Evolutionary conservation across 2,888 invertebrate genomes (phyloP).

Genomic region (Acrobasis repandana): DNA sequence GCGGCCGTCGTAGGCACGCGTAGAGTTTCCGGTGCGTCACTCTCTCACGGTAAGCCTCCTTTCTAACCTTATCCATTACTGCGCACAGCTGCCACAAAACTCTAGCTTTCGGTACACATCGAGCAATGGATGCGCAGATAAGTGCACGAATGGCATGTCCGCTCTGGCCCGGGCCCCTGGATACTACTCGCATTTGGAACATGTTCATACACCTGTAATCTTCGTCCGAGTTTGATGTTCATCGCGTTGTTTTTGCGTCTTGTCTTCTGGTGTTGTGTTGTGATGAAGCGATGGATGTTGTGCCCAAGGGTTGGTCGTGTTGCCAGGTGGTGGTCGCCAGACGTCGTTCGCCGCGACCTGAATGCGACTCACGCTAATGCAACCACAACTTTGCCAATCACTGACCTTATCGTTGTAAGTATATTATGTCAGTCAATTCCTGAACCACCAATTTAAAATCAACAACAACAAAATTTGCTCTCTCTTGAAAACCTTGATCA

Average conservation of each 20-base stretch:
- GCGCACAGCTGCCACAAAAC: slow-evolving; percentile 7
- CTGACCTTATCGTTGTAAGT: slow-evolving; percentile 1
- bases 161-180: slow-evolving; percentile 29
- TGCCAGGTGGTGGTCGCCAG: neutral
- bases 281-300: neutral
- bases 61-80: slow-evolving; percentile 34
- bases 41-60: slow-evolving; percentile 38
- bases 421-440: neutral
- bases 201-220: neutral
- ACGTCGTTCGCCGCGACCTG: neutral
- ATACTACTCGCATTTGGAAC: slow-evolving; percentile 3
- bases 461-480: too few relatives aligned
- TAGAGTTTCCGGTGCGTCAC: slow-evolving; percentile 46
- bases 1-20: slow-evolving; percentile 34
- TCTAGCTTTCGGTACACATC: slow-evolving; percentile 32
- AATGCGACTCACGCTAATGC: neutral
- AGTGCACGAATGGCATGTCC: slow-evolving; percentile 47
- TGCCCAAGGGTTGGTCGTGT: neutral
- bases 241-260: neutral
- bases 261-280: too few relatives aligned
- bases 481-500: too few relatives aligned
- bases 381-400: slow-evolving; percentile 2
- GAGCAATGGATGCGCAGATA: slow-evolving; percentile 23
- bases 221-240: neutral
- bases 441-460: too few relatives aligned